Percentiles rank a stretch among this genome's conserved stretches.
These are phyloP conservation scores for Lasioglossum malachurum DNA, from an alignment of 2,888 invertebrate species.

Conservation along the genomic window DNA sequence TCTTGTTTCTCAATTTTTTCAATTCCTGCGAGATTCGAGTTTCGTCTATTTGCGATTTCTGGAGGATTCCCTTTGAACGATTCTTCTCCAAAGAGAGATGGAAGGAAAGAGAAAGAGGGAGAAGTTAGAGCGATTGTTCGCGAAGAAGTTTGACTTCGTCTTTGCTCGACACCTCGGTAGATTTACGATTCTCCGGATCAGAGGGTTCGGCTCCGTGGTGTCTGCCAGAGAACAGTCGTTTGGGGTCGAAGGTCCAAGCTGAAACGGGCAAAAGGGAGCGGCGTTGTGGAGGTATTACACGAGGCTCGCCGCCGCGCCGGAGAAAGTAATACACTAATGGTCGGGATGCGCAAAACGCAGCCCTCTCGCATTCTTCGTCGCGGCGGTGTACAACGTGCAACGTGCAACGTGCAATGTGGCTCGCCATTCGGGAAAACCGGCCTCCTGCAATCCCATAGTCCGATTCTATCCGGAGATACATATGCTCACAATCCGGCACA, in stretches of 20 bases:
- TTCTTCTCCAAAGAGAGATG: background rate
- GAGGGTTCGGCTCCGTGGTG: background rate
- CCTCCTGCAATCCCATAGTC: constrained; percentile 15
- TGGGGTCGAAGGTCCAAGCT: constrained; percentile 4
- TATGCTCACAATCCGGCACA: background rate
- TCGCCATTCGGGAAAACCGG: constrained; percentile 18
- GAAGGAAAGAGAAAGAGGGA: background rate
- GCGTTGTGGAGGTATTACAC: constrained; percentile 10
- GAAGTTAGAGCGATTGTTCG: background rate
- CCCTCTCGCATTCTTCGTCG: constrained; percentile 33
- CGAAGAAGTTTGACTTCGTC: background rate
- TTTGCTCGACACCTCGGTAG: constrained; percentile 13
- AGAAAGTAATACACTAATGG: constrained; percentile 56
- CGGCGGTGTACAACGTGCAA: background rate
- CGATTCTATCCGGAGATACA: background rate
- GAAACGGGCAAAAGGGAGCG: constrained; percentile 20
- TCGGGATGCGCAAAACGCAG: constrained; percentile 12
- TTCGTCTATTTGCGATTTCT: background rate
- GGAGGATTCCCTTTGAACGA: background rate
- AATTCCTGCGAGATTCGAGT: background rate
- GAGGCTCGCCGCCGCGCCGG: background rate
- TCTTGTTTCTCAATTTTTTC: background rate
- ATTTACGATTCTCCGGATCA: constrained; percentile 4
- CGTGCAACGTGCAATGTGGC: background rate
- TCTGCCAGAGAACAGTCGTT: background rate